Percentiles rank a stretch among this genome's conserved stretches.
Evolutionary conservation across 2,888 invertebrate species (phyloP).

Genomic region (Shargacucullia verbasci): DNA sequence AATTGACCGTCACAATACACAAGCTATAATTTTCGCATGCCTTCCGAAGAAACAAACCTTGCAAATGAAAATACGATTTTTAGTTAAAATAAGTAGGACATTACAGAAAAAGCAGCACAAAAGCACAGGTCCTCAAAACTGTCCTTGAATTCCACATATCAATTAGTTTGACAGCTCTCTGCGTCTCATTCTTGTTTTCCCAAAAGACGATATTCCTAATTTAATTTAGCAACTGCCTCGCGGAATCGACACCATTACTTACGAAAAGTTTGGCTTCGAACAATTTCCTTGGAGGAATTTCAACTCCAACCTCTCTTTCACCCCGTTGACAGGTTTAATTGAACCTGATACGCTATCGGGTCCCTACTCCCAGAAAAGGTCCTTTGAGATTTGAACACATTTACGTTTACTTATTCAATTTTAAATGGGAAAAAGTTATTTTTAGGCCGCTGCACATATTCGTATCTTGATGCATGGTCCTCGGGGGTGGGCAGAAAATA

Average conservation of each 20-base stretch:
- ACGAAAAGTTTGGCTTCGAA: conserved; percentile 24
- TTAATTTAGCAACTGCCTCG: conserved; percentile 13
- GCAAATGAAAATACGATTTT: no score
- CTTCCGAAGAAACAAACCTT: no score
- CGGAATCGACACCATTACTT: conserved; percentile 9
- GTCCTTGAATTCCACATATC: no score
- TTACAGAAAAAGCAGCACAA: no score
- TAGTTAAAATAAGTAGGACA: no score
- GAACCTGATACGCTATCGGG: conserved; percentile 66
- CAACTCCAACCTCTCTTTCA: conserved; percentile 30
- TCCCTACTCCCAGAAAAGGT: conserved; percentile 12
- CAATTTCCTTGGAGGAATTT: conserved; percentile 23
- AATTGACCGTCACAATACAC: no score
- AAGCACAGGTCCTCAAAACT: no score
- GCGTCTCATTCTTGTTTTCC: no score
- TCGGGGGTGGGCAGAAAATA: neutral
- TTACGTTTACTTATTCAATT: conserved; percentile 12
- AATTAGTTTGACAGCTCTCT: no score
- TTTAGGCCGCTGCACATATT: neutral
- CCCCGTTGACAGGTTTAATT: conserved; percentile 65
- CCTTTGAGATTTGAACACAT: conserved; percentile 30
- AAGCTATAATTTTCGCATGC: no score
- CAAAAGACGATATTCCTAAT: neutral
- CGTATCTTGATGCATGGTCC: conserved; percentile 16
- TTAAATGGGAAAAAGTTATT: conserved; percentile 17